Evolutionary conservation across 2,797 vertebrate genomes (phyloP).

Genomic region (Pitangus sulphuratus): DNA sequence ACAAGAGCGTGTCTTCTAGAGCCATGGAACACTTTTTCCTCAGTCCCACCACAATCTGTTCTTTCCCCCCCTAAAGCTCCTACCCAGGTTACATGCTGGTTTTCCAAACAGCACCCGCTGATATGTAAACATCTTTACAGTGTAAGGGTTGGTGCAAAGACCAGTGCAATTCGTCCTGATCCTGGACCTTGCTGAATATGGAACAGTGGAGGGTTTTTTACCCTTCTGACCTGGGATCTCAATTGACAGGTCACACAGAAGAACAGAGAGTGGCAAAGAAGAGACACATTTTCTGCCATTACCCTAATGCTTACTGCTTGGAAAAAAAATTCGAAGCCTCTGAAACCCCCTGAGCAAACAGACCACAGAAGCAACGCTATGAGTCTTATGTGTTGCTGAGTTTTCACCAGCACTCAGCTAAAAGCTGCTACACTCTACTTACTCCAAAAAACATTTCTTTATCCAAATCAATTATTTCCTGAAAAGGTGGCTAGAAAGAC

Average conservation of each 20-base stretch:
- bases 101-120: neutral
- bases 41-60: neutral
- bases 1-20: fast-evolving
- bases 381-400: neutral
- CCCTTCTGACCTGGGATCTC: neutral
- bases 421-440: neutral
- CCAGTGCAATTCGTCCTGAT: neutral
- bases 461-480: neutral
- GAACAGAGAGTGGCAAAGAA: neutral
- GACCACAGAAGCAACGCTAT: neutral
- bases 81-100: neutral
- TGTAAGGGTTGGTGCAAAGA: neutral
- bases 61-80: neutral
- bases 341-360: neutral
- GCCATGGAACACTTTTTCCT: neutral
- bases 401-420: neutral
- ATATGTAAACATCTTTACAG: neutral
- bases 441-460: neutral
- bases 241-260: neutral
- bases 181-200: neutral
- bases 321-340: neutral
- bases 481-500: neutral
- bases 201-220: neutral
- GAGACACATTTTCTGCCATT: fast-evolving
- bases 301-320: neutral